Evolutionary conservation across 2,888 invertebrate species (phyloP), one percentile per base, ranked within the genome.

Genomic region (Trilocha varians): DNA sequence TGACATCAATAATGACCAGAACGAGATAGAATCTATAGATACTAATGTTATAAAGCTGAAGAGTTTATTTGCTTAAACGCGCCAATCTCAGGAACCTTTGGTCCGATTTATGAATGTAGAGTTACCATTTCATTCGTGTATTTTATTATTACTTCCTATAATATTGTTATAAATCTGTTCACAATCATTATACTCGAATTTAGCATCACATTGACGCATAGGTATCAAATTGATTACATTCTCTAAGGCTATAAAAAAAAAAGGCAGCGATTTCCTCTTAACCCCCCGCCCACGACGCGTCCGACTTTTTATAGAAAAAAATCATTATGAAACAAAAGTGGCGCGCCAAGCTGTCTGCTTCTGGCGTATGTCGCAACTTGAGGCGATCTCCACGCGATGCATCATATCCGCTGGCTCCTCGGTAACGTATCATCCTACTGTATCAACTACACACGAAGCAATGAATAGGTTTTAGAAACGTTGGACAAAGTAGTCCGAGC

Each of bases 281-380:
- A 60, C 59, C 58, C 53, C 55, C 65, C 68, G 57, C 69, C 68
- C 59, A 65, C 65, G 55, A 62, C 52, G 52, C 65, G 75, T 69
- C 63, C 69, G 69, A 76, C 70, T 71, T 78, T 71, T 69, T 66
- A 65, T 50, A 65, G 66, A 63, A 69, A 72, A 55, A 64, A 66
- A 70, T 65, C 55, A 64, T 71, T 59, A 62, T 25, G 25, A 25
- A 25, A 67, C 73, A 78, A 79, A 80, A 76, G 73, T 76, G 73
- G 78, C 82, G 83, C 83, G 83, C 83, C 83, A 83, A 72, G 83
- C 83, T 69, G 83, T 84, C 83, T 83, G 79, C 65, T 65, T 60
- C 62, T 59, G 59, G 51, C 57, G 57, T 52, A 53, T 67, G 72
- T 65, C 65, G 68, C 63, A 66, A 71, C 55, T 55, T 49, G 53